Conservation (phyloP, 2,113 vertebrate genomes). For the Semnopithecus entellus region DNA sequence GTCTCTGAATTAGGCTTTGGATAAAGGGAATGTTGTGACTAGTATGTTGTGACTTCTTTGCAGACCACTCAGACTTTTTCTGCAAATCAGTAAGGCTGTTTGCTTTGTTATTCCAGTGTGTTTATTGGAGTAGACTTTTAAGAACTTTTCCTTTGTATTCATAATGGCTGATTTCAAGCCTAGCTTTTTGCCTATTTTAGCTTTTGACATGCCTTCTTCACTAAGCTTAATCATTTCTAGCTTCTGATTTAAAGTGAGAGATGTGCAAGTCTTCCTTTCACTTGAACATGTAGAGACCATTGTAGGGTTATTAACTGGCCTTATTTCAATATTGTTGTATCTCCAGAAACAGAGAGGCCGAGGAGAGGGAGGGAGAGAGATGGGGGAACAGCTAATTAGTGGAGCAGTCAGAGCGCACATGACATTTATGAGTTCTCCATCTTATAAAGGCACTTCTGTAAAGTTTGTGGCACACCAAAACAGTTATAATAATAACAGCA, state of each 20-base stretch:
- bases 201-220: not conserved
- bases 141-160: not conserved
- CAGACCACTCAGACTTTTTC: not conserved
- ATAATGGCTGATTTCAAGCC: not conserved
- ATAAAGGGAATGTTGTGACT: not conserved
- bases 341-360: not conserved
- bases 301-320: not conserved
- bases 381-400: not conserved
- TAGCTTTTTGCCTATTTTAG: not conserved
- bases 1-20: not conserved
- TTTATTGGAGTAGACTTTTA: not conserved
- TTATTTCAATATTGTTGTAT: not conserved
- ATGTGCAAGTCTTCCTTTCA: not conserved
- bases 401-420: not conserved
- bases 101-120: not conserved
- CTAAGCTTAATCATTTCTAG: not conserved
- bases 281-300: not conserved
- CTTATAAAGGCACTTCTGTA: not conserved
- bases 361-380: not conserved
- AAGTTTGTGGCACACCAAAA: not conserved
- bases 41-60: not conserved
- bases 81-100: not conserved
- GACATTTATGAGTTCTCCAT: not conserved
- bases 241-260: not conserved
- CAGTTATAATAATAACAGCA: not conserved